A percentile compares a stretch with the other conserved stretches of the same genome.
Conservation (phyloP, 1,140 invertebrate species). For the Sycophaga agraensis region DNA sequence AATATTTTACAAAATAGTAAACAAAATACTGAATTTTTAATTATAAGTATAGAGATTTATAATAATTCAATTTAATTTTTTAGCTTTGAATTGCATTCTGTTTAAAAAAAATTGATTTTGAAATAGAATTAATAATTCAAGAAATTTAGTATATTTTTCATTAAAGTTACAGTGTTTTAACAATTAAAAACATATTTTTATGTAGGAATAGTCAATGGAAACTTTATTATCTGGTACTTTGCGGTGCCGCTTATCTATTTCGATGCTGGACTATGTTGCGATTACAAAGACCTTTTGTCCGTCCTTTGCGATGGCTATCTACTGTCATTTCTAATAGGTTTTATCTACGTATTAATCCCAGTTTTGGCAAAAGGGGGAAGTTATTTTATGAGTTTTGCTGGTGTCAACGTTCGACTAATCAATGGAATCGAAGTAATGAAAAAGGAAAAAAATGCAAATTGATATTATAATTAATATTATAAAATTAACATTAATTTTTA, state of each 20-base stretch:
- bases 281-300: constrained; percentile 39
- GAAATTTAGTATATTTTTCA: too few species aligned
- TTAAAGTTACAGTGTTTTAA: too few species aligned
- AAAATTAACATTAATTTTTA: not conserved
- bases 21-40: not conserved
- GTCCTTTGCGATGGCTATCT: constrained; percentile 45
- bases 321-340: constrained; percentile 44
- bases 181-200: constrained; percentile 1
- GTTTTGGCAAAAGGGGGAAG: constrained; percentile 44
- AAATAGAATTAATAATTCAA: too few species aligned
- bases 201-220: constrained; percentile 48
- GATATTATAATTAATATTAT: too few species aligned
- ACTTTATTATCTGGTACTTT: constrained; percentile 49
- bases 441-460: not conserved
- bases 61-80: too few species aligned
- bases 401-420: constrained; percentile 49
- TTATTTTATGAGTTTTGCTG: constrained; percentile 38
- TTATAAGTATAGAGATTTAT: too few species aligned
- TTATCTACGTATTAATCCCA: constrained; percentile 50
- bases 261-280: constrained; percentile 49
- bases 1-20: not conserved
- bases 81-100: too few species aligned
- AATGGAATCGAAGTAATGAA: constrained; percentile 54
- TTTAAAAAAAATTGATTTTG: too few species aligned
- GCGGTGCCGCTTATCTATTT: constrained; percentile 51